Base-by-base conservation (phyloP, 2,113 vertebrate species). In the Festucalex cinctus region DNA sequence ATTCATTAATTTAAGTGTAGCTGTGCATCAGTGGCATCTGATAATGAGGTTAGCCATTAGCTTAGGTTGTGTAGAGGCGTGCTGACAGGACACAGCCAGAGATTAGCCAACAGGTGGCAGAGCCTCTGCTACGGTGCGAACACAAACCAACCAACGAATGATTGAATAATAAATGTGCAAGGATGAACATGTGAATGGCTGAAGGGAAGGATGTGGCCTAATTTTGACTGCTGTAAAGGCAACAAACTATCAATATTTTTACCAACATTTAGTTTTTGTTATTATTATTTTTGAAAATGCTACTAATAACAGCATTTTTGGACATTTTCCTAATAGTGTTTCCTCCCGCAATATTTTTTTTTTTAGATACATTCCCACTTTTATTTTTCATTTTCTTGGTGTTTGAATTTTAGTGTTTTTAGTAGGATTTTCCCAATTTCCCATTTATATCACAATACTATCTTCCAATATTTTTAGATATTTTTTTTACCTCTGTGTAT, bases 81-180 rank as follows among this genome's bases (percentile, higher is more conserved):
- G 89, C 81, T 74, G 71, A 75, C 69, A 49, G 70, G 48, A 44
- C 39, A 5, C 41, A 51, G 53, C 56, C 16, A n/a, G 74, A 76
- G 86, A 90, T 91, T 89, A 90, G 73, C 78, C 77, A 85, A 83
- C 85, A 86, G 76, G 80, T 80, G 6, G 80, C 66, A n/a, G 62
- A 69, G 72, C 71, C 35, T 73, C 59, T 44, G 57, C 19, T 32
- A 13, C 36, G 19, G 13, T 8, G 35, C 19, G 9, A 24, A 2
- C 17, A 8, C 37, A 10, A 48, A 60, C 53, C 41, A 67, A 28
- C 46, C 41, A 67, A 28, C 58, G 66, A 32, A 51, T 43, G 66
- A 26, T 53, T 2, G 1, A 57, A 62, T 32, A 6, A 66, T 9
- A n/a, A 58, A 68, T 3, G 13, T 44, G 43, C 43, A 41, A 41